These are phyloP conservation scores for Orthonychiurus folsomi DNA, from an alignment of 2,888 invertebrate genomes.

Conservation along the genomic window DNA sequence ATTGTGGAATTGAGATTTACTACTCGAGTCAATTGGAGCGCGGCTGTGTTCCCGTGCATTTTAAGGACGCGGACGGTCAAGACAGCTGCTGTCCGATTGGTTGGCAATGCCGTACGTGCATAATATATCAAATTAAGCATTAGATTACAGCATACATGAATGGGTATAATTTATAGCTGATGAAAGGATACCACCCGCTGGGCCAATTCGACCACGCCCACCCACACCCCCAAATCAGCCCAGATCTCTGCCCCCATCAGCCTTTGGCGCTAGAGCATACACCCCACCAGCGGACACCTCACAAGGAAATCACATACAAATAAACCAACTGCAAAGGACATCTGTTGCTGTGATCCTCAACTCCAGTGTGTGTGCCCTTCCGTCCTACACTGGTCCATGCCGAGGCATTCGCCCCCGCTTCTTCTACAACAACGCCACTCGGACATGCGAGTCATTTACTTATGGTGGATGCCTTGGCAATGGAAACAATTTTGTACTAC, in stretches of 20 bases:
- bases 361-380: constrained; percentile 20
- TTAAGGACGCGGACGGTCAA: constrained; percentile 22
- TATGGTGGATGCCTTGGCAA: constrained; percentile 43
- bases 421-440: constrained; percentile 16
- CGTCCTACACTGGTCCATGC: constrained; percentile 27
- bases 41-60: constrained; percentile 39
- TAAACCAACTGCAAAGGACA: too few relatives aligned
- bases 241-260: background rate
- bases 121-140: too few relatives aligned
- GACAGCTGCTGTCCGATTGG: constrained; percentile 37
- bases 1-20: constrained; percentile 39
- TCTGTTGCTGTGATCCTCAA: too few relatives aligned
- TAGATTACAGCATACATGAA: too few relatives aligned
- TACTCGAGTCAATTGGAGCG: constrained; percentile 33
- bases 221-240: constrained; percentile 4
- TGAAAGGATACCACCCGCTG: constrained; percentile 2
- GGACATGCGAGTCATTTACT: constrained; percentile 32
- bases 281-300: too few relatives aligned
- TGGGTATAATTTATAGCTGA: too few relatives aligned
- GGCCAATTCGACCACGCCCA: background rate
- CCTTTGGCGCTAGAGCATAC: too few relatives aligned
- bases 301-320: too few relatives aligned
- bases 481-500: constrained; percentile 41
- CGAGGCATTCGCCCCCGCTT: constrained; percentile 28
- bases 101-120: constrained; percentile 40